Evolutionary conservation across 2,888 invertebrate genomes (phyloP).

Genomic region (Mythimna pallens): DNA sequence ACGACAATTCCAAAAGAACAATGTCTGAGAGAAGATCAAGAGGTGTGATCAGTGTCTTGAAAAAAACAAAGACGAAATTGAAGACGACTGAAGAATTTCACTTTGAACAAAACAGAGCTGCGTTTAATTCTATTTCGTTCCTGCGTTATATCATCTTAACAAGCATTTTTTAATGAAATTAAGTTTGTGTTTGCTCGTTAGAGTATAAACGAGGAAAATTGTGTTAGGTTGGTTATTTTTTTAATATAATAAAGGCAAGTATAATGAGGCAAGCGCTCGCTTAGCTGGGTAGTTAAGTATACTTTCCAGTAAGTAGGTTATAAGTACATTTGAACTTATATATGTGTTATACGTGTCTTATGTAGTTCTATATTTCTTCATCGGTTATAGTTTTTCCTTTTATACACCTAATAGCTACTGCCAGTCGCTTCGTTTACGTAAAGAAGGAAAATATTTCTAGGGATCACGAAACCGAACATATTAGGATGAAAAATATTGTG

Average conservation of each 20-base stretch:
- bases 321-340: neutral
- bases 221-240: slow-evolving; percentile 25
- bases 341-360: neutral
- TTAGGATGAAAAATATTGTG: no score
- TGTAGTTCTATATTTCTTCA: neutral
- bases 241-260: slow-evolving; percentile 8
- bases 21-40: no score
- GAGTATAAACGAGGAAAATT: slow-evolving; percentile 14
- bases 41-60: no score
- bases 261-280: slow-evolving; percentile 11
- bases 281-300: slow-evolving; percentile 4
- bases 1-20: no score
- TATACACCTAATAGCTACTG: no score
- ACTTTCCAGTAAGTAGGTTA: neutral
- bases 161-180: slow-evolving; percentile 32
- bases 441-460: no score
- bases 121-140: no score
- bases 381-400: no score
- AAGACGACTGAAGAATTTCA: neutral
- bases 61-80: no score
- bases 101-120: neutral
- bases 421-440: no score
- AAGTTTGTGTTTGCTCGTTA: slow-evolving; percentile 34
- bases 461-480: no score
- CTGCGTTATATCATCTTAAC: slow-evolving; percentile 7